phyloP scores from a whole-genome alignment of 1,140 invertebrate species.

The Carposina sasakii region DNA sequence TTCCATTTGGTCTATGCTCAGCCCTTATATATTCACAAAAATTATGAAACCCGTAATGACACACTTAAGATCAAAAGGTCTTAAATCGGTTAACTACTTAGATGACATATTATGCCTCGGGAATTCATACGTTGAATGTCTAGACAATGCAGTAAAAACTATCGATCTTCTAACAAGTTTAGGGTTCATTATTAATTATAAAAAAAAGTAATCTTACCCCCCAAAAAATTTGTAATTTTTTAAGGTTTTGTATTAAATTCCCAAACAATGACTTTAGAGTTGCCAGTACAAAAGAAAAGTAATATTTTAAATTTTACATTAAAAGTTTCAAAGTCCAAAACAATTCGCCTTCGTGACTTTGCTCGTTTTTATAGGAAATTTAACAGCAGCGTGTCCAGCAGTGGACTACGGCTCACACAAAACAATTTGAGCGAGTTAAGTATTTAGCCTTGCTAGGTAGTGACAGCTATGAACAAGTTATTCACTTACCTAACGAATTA shows the following conservation, averaged over 20 bases:
- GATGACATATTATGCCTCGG: constrained; percentile 14
- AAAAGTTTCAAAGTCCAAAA: neutral
- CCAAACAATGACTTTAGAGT: neutral
- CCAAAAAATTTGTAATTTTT: neutral
- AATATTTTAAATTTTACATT: neutral
- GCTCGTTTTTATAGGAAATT: neutral
- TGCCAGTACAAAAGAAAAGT: neutral
- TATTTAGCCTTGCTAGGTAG: neutral
- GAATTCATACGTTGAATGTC: neutral
- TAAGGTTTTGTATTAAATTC: constrained; percentile 4
- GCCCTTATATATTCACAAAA: constrained; percentile 18
- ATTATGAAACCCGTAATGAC: constrained; percentile 10
- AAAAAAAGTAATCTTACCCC: constrained; percentile 8
- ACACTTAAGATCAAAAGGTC: constrained; percentile 6
- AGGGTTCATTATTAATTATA: constrained; percentile 15
- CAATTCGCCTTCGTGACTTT: neutral
- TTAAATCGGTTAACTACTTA: constrained; percentile 7
- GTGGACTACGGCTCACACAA: constrained; percentile 4
- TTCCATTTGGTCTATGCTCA: constrained; percentile 13
- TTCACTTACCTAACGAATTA: neutral
- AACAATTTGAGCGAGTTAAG: constrained; percentile 3
- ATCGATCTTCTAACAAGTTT: constrained; percentile 3
- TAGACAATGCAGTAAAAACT: constrained; percentile 6
- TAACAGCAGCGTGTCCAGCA: neutral
- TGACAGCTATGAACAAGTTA: constrained; percentile 1